Percentiles rank a stretch among this genome's conserved stretches.
Evolutionary conservation across 1,140 invertebrate genomes (phyloP).

Genomic region (Hyles vespertilio): DNA sequence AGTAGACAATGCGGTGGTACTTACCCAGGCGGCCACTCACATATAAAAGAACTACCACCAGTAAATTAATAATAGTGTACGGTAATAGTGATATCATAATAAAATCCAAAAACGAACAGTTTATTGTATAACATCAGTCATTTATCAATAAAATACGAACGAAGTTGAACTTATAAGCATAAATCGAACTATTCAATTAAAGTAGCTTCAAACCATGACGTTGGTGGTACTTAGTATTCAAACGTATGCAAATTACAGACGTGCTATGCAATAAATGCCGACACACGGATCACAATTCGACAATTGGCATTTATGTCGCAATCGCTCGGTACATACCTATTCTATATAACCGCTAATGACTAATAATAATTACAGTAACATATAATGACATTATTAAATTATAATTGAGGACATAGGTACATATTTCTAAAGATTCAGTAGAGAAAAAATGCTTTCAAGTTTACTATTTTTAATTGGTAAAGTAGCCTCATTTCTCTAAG

Average conservation of each 20-base stretch:
- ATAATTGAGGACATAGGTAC: too few species aligned
- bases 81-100: too few species aligned
- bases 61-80: too few species aligned
- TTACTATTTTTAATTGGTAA: too few species aligned
- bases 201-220: slow-evolving; percentile 67
- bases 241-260: slow-evolving; percentile 75
- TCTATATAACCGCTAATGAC: slow-evolving; percentile 3
- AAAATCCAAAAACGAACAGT: neutral
- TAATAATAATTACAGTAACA: too few species aligned
- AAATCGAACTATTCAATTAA: slow-evolving; percentile 74
- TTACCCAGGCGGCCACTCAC: too few species aligned
- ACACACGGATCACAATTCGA: slow-evolving; percentile 72
- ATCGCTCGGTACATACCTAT: slow-evolving; percentile 46
- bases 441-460: too few species aligned
- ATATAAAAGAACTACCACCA: too few species aligned
- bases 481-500: too few species aligned
- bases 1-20: too few species aligned
- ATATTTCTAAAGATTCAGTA: too few species aligned
- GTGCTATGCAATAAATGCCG: slow-evolving; percentile 74
- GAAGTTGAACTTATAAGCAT: slow-evolving; percentile 59
- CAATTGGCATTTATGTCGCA: slow-evolving; percentile 69
- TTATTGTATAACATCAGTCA: neutral
- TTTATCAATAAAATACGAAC: slow-evolving; percentile 39
- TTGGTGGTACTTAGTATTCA: slow-evolving; percentile 69
- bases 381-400: too few species aligned